These are phyloP conservation scores for Embidobia sp. DNA, from an alignment of 2,888 invertebrate species.

Conservation along the genomic window DNA sequence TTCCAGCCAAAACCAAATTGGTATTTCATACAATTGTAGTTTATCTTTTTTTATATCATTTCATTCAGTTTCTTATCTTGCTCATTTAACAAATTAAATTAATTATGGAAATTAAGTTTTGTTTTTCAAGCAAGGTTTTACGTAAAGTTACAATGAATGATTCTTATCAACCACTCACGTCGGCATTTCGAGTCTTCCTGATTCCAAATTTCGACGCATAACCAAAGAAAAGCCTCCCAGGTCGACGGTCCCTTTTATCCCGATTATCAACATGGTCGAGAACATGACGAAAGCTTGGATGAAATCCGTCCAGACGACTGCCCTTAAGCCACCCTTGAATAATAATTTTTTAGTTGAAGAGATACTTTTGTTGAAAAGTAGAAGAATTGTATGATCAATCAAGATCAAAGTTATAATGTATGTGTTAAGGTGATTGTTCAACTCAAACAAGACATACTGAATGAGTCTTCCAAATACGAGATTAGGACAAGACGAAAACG, in stretches of 20 bases:
- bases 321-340: constrained; percentile 89
- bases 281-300: constrained; percentile 90
- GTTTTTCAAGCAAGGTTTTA: background rate
- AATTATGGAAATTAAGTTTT: constrained; percentile 7
- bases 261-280: constrained; percentile 87
- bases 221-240: constrained; percentile 87
- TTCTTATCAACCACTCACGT: constrained; percentile 82
- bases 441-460: no score
- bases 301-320: constrained; percentile 92
- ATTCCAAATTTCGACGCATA: constrained; percentile 86
- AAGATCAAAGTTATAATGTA: no score
- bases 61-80: constrained; percentile 19
- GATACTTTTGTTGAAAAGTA: no score
- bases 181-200: constrained; percentile 87
- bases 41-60: no score
- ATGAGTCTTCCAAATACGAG: no score
- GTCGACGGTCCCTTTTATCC: constrained; percentile 88
- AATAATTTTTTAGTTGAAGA: no score
- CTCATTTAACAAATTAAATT: constrained; percentile 4
- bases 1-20: no score
- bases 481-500: no score
- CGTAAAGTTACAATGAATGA: constrained; percentile 17
- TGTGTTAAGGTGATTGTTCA: no score
- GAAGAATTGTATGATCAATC: no score
- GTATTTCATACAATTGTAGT: no score